phyloP scores from a whole-genome alignment of 2,797 vertebrate genomes.

The Chlorospingus semifuscus region DNA sequence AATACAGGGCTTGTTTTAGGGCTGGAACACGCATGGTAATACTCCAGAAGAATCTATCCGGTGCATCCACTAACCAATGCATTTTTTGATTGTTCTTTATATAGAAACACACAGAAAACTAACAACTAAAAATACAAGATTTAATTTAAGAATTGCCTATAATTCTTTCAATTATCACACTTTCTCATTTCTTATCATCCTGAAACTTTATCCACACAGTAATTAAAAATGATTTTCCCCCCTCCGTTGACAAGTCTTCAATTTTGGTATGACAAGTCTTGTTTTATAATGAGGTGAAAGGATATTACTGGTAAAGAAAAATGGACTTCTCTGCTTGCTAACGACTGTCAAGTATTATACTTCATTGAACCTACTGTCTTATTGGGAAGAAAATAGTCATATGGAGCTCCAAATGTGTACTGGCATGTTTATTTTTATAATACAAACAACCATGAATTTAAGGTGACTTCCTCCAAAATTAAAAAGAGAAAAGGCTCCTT shows the following conservation, averaged over 20 bases:
- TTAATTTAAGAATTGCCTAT: conserved; percentile 35
- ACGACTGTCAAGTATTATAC: conserved; percentile 63
- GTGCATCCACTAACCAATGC: background rate
- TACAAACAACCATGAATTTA: conserved; percentile 35
- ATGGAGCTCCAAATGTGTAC: conserved; percentile 26
- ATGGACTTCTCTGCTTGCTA: conserved; percentile 60
- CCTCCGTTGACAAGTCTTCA: conserved; percentile 62
- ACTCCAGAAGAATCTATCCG: background rate
- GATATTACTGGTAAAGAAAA: conserved; percentile 52
- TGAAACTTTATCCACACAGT: conserved; percentile 38
- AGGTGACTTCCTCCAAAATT: background rate
- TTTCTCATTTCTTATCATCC: conserved; percentile 47
- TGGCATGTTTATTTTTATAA: conserved; percentile 51
- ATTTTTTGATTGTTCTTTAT: background rate
- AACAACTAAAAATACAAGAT: conserved; percentile 19
- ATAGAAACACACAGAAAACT: background rate
- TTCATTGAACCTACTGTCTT: conserved; percentile 38
- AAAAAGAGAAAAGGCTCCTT: background rate
- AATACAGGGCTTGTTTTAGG: background rate
- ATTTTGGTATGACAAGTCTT: conserved; percentile 69
- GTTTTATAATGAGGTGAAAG: conserved; percentile 73
- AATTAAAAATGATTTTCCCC: conserved; percentile 71
- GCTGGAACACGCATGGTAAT: background rate
- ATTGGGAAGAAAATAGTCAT: conserved; percentile 49
- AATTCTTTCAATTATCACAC: conserved; percentile 37